Evolutionary conservation across 2,113 vertebrate genomes (phyloP).

Genomic region (Cyprinodon brontotheroides): DNA sequence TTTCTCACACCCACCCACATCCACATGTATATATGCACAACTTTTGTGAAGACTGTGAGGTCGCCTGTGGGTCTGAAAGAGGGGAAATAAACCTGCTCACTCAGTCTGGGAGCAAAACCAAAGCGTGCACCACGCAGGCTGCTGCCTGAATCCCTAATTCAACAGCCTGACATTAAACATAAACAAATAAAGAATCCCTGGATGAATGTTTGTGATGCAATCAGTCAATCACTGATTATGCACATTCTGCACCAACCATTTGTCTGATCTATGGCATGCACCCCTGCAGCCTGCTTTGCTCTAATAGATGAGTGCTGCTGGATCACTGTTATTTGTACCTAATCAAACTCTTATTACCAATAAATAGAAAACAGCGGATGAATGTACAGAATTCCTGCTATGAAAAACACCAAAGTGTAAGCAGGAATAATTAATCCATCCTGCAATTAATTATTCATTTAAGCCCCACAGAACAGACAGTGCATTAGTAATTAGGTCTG

Average conservation of each 20-base stretch:
- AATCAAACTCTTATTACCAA: constrained; percentile 50
- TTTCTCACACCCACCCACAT: constrained; percentile 28
- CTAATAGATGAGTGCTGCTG: constrained; percentile 6
- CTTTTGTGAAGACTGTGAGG: constrained; percentile 28
- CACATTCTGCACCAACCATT: constrained; percentile 3
- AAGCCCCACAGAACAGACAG: constrained; percentile 71
- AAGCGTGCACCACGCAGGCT: constrained; percentile 6
- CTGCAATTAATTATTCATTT: constrained; percentile 74
- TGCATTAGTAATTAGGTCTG: constrained; percentile 74
- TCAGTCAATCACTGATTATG: constrained; percentile 6
- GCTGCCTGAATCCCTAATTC: constrained; percentile 2
- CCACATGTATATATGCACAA: neutral
- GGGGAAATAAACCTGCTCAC: constrained; percentile 27
- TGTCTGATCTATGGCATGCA: constrained; percentile 16
- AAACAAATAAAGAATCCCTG: neutral
- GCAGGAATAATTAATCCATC: constrained; percentile 72
- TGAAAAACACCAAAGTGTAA: constrained; percentile 25
- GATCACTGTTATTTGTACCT: constrained; percentile 23
- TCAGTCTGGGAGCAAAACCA: constrained; percentile 32
- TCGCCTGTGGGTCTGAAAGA: constrained; percentile 19
- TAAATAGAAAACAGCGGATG: constrained; percentile 46
- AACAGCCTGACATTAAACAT: neutral
- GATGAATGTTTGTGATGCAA: neutral
- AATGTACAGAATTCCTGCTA: constrained; percentile 59
- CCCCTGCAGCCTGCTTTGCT: constrained; percentile 10